Evolutionary conservation across 2,113 vertebrate species (phyloP), one percentile per base, ranked within the genome.

Genomic region (Catagonus wagneri): DNA sequence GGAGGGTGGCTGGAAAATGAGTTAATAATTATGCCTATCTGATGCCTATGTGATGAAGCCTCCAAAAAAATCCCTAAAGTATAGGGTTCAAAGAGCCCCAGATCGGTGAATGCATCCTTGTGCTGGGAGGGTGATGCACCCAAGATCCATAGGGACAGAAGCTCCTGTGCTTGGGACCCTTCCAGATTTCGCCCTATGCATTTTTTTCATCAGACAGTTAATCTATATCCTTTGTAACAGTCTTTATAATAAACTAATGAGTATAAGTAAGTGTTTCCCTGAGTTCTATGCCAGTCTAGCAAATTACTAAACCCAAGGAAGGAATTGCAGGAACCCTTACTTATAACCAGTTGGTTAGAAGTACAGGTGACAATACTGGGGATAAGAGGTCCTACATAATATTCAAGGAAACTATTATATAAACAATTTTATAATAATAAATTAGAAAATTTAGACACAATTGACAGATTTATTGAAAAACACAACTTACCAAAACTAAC

Each of bases 391-490:
- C 61, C 39, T n/a, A 69, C 6, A 65, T 54, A 72, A 29, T 79
- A 90, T 72, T 66, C 78, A 80, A 96, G 23, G 25, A 93, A 65
- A 3, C 16, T 65, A 50, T 19, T 96, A 71, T 15, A 69, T 17
- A 58, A 88, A 94, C 8, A 23, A 95, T 63, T 54, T 69, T 89
- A 68, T 80, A 29, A 68, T 20, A 60, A 44, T 71, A 66, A 52
- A 72, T 20, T 85, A 69, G 27, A 93, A 81, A 58, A 25, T 80
- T 52, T 86, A 74, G 74, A 61, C 76, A 65, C 74, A 80, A 81
- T 27, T 25, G 61, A 76, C 15, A 87, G 39, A 93, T 74, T 86
- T 36, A 69, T 23, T 86, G n/a, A 50, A 95, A 92, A 86, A 86
- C 52, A 75, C 4, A 16, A 83, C 52, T 90, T 81, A 74, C 5